Evolutionary conservation across 1,140 invertebrate genomes (phyloP), one percentile per base, ranked within the genome.

Genomic region (Drosophila aff.): DNA sequence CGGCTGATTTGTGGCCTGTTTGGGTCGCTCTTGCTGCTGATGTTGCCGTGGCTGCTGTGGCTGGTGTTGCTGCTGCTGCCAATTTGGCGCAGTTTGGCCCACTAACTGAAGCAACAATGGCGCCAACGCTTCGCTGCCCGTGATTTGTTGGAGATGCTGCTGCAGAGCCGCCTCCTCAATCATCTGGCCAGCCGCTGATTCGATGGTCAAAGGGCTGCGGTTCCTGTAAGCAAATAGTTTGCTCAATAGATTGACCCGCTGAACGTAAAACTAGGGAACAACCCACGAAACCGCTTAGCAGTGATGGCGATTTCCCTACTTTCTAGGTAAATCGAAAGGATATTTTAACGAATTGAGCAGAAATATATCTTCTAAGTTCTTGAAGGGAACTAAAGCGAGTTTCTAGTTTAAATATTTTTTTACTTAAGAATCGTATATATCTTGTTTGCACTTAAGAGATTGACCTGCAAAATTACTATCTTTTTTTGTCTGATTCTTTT

Each of bases 51-150:
- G 77, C 21, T 71, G 65, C 7, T 50, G 74, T 9, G 6, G 28
- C 8, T 31, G 31, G 8, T 31, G 31, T 31, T 31, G 31, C 31
- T 31, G 57, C 49, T 50, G 65, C 74, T 89, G 83, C 84, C 83
- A 83, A 89, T 83, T 87, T 87, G 77, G 84, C 84, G 67, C 69
- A 89, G 67, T 87, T 89, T 77, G 83, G 63, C 52, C 67, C 62
- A 87, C 66, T 67, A 89, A 83, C 66, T 81, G 66, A 62, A 77
- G 73, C 73, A 87, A 89, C 80, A 87, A 89, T 83, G 83, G 83
- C 84, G 64, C 72, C 83, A 87, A 66, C 36, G 64, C 68, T 40
- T 81, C 77, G 65, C 62, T 66, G 31, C 59, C 73, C 52, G 53
- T 84, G 78, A 84, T 65, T 79, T 89, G 64, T 66, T 89, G 77